Conservation (phyloP, 2,888 invertebrate genomes). For the Didymodactylos carnosus region DNA sequence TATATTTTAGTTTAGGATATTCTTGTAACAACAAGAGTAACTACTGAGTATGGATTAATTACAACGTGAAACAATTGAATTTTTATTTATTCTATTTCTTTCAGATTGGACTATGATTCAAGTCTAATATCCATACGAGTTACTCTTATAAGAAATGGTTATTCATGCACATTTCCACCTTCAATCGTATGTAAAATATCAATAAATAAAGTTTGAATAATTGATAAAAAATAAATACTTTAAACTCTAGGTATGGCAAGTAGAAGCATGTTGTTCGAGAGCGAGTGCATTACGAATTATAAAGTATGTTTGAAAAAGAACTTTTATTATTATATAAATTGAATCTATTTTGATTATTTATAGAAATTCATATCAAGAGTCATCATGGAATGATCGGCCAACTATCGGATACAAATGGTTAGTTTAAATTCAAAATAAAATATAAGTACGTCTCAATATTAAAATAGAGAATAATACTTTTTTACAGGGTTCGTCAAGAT, state of each 20-base stretch:
- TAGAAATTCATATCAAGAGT: too few species aligned
- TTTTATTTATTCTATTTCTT: too few species aligned
- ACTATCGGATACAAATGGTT: neutral
- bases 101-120: too few species aligned
- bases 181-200: neutral
- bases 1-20: neutral
- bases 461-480: too few species aligned
- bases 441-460: neutral
- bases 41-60: too few species aligned
- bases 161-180: neutral
- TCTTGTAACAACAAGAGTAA: neutral
- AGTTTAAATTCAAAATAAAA: neutral
- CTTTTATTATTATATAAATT: neutral
- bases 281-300: neutral
- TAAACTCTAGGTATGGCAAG: neutral
- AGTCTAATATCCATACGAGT: neutral
- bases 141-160: neutral
- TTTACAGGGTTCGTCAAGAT: neutral
- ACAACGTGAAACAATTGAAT: too few species aligned
- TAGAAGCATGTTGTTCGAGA: neutral
- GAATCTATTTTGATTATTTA: neutral
- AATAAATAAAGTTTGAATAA: neutral
- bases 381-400: neutral
- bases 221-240: neutral
- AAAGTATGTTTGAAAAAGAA: neutral